Conservation (phyloP, 2,888 invertebrate genomes). For the Xestobium rufovillosum region DNA sequence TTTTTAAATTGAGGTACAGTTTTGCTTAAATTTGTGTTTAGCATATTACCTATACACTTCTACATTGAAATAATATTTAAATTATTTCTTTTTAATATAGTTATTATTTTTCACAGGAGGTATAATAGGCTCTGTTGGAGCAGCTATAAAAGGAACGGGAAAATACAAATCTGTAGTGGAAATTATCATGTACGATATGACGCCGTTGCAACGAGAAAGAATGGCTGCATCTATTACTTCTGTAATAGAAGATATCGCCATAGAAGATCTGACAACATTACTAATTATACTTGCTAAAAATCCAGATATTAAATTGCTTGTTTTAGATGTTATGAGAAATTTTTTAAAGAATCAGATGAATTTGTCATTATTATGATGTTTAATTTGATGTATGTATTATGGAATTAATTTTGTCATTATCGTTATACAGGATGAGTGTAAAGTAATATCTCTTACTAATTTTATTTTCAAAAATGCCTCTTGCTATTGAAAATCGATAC, state of each 20-base stretch:
- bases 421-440: too few relatives aligned
- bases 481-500: too few relatives aligned
- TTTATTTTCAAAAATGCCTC: too few relatives aligned
- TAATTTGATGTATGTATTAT: too few relatives aligned
- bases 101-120: slow-evolving; percentile 30
- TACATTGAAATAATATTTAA: neutral
- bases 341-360: slow-evolving; percentile 33
- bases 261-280: slow-evolving; percentile 28
- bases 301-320: slow-evolving; percentile 24
- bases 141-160: slow-evolving; percentile 27
- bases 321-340: slow-evolving; percentile 27
- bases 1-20: too few relatives aligned
- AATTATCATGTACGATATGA: slow-evolving; percentile 33
- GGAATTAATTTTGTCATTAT: too few relatives aligned
- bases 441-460: too few relatives aligned
- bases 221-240: slow-evolving; percentile 25
- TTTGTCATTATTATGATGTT: too few relatives aligned
- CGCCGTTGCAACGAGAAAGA: slow-evolving; percentile 28
- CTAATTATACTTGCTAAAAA: slow-evolving; percentile 26
- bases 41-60: slow-evolving; percentile 3
- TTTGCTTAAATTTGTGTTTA: slow-evolving; percentile 7
- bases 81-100: neutral
- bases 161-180: slow-evolving; percentile 36
- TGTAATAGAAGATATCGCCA: slow-evolving; percentile 25
- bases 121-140: slow-evolving; percentile 31